phyloP scores from a whole-genome alignment of 2,113 vertebrate genomes.

The Stigmatopora nigra region DNA sequence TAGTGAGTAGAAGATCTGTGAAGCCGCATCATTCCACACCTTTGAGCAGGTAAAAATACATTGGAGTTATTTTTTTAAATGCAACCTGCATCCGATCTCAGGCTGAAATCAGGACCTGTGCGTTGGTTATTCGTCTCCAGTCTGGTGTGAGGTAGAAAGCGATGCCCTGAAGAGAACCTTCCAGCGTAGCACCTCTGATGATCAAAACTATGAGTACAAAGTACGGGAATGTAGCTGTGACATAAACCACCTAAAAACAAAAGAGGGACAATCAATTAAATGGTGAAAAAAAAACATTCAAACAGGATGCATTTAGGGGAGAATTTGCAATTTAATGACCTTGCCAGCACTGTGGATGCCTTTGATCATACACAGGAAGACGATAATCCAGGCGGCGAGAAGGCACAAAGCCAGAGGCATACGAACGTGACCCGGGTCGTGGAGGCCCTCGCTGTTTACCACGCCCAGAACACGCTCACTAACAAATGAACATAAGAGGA shows the following conservation, averaged over 20 bases:
- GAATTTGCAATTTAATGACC: constrained; percentile 49
- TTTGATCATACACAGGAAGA: constrained; percentile 75
- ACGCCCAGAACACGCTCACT: constrained; percentile 73
- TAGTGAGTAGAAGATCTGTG: constrained; percentile 78
- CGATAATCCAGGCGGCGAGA: constrained; percentile 73
- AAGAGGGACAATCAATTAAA: constrained; percentile 6
- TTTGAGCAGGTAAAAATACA: constrained; percentile 25
- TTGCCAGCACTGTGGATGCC: constrained; percentile 79
- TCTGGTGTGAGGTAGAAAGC: constrained; percentile 73
- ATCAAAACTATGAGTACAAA: constrained; percentile 72
- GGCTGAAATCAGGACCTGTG: constrained; percentile 62
- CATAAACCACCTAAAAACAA: constrained; percentile 70
- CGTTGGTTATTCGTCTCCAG: constrained; percentile 68
- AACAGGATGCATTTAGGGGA: not conserved
- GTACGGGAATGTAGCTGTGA: constrained; percentile 75
- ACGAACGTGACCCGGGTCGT: constrained; percentile 71
- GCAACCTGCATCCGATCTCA: not conserved
- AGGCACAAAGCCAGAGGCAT: constrained; percentile 75
- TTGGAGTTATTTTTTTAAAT: constrained; percentile 3
- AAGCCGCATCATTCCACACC: constrained; percentile 80
- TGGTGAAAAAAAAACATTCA: not conserved
- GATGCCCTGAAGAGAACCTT: constrained; percentile 71
- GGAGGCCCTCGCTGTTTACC: constrained; percentile 64
- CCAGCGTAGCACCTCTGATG: constrained; percentile 66
- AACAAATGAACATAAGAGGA: constrained; percentile 17